Base-by-base conservation (phyloP, 2,797 vertebrate genomes). In the Limnodromus scolopaceus region DNA sequence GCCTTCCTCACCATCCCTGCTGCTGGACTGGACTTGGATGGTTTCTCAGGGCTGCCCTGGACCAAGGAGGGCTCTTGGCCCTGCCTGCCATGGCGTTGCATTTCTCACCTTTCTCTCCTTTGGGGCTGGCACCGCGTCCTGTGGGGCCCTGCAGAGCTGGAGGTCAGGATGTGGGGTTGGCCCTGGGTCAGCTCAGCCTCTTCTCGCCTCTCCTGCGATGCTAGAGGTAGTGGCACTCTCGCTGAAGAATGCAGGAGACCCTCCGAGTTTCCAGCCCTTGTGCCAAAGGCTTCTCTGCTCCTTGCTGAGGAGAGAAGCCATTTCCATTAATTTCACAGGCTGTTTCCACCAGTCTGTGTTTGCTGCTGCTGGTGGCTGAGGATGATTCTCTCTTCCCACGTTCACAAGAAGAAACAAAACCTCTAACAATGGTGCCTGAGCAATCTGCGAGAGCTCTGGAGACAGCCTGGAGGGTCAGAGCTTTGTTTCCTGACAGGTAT, bases 151-250 rank as follows among this genome's bases (percentile, higher is more conserved):
- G 20, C 25, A 10, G n/a, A 63, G 43, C 57, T 38, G 85, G 20
- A 45, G 71, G 27, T 48, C 22, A 34, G 75, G 58, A 27, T 0
- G 1, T 22, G 49, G 34, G 23, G 58, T 16, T 16, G 41, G 30
- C 4, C 8, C 32, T 15, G n/a, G 3, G 22, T n/a, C 51, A 20
- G 14, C 19, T 64, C 84, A 48, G 12, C 28, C 39, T 16, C 45
- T 43, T 19, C 32, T 24, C 18, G 36, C 28, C 16, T 34, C 34
- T 64, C 16, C 25, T 0, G 0, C 4, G 1, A 0, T 7, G 27
- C 38, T 48, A 54, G 36, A 48, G 36, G 20, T 24, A 0, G 0
- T 6, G 38, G 19, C 8, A 3, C 5, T 45, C 74, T 41, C 0
- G 2, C 36, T 77, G 10, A 16, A 64, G 82, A 7, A 23, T 38